phyloP scores from a whole-genome alignment of 2,888 invertebrate species.

The Teinopalpus imperialis region DNA sequence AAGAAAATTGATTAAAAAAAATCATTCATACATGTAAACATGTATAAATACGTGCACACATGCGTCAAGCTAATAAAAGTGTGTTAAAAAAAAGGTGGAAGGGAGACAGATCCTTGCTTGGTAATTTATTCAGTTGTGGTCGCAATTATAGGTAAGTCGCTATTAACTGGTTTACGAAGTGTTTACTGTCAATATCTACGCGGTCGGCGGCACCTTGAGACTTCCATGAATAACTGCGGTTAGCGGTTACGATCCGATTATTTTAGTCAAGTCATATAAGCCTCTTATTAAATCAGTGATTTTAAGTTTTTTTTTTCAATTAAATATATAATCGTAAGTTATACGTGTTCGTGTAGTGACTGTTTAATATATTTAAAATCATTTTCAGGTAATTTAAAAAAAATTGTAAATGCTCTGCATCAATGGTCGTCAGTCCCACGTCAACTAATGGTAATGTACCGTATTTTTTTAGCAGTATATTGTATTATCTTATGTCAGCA shows the following conservation, averaged over 20 bases:
- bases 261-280: too few relatives aligned
- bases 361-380: too few relatives aligned
- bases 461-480: too few relatives aligned
- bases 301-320: too few relatives aligned
- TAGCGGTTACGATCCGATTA: neutral
- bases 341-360: too few relatives aligned
- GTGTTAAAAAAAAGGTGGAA: too few relatives aligned
- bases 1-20: too few relatives aligned
- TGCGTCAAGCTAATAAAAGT: too few relatives aligned
- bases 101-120: neutral
- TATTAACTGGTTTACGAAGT: conserved; percentile 4
- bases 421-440: neutral
- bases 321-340: too few relatives aligned
- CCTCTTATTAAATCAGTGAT: neutral
- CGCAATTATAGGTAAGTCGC: neutral
- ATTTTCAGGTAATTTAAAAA: conserved; percentile 21
- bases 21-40: too few relatives aligned
- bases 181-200: conserved; percentile 1
- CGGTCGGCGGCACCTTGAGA: conserved; percentile 13
- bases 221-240: conserved; percentile 3
- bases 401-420: neutral
- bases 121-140: neutral
- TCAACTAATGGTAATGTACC: conserved; percentile 21
- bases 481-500: too few relatives aligned
- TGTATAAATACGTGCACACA: too few relatives aligned